Conservation (phyloP, 2,113 vertebrate genomes). For the Synodontis membranacea region DNA sequence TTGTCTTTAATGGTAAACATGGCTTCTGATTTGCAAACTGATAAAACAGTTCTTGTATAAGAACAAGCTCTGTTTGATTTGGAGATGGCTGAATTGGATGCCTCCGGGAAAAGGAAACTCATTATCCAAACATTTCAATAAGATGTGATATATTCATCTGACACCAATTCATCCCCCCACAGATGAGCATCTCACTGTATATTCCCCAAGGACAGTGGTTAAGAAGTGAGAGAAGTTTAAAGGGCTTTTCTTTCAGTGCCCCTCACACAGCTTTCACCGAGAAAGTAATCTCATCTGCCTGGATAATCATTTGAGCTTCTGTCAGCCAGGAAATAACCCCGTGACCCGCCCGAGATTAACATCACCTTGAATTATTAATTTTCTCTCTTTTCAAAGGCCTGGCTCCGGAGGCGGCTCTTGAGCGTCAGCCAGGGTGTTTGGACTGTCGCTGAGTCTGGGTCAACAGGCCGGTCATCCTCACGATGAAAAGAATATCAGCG, state of each 20-base stretch:
- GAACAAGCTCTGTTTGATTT: conserved; percentile 1
- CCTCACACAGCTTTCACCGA: conserved; percentile 53
- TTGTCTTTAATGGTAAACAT: neutral
- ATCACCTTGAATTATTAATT: conserved; percentile 69
- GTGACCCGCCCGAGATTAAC: conserved; percentile 62
- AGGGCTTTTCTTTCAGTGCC: conserved; percentile 53
- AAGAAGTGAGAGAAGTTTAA: conserved; percentile 52
- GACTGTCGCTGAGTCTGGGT: conserved; percentile 37
- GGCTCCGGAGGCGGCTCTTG: conserved; percentile 44
- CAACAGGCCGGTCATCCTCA: conserved; percentile 41
- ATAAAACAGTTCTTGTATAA: conserved; percentile 4
- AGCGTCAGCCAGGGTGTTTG: conserved; percentile 44
- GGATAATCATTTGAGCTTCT: conserved; percentile 55
- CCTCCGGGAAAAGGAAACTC: conserved; percentile 51
- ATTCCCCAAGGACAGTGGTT: conserved; percentile 52
- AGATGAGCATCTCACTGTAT: conserved; percentile 40
- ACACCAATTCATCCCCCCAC: conserved; percentile 35
- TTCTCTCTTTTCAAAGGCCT: conserved; percentile 45
- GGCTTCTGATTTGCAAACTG: neutral
- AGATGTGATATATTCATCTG: conserved; percentile 51
- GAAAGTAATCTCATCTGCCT: conserved; percentile 63
- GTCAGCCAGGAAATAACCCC: conserved; percentile 52
- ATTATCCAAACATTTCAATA: conserved; percentile 57
- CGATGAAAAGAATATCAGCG: conserved; percentile 5
- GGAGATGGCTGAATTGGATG: conserved; percentile 9